A percentile compares a stretch with the other conserved stretches of the same genome.
These are phyloP conservation scores for Tyrannus savana DNA, from an alignment of 2,113 vertebrate genomes.

Conservation along the genomic window DNA sequence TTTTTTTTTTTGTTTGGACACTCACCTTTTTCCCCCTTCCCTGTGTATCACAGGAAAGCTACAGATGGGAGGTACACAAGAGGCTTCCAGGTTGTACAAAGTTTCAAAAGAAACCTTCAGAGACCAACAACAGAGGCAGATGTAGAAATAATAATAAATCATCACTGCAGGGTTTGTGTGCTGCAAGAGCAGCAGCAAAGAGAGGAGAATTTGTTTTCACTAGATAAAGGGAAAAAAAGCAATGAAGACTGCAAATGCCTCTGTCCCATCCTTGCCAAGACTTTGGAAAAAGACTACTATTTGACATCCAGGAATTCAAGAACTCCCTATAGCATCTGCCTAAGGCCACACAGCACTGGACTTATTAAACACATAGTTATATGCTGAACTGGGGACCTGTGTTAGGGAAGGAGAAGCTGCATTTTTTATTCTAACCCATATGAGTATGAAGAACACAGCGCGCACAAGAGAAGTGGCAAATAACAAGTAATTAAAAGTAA, in stretches of 20 bases:
- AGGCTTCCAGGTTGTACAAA: not conserved
- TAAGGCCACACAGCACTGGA: not conserved
- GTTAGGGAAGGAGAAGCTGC: not conserved
- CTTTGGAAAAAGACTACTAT: not conserved
- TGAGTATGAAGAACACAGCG: not conserved
- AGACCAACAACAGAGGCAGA: not conserved
- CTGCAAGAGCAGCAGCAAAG: not conserved
- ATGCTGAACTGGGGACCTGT: not conserved
- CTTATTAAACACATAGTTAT: not conserved
- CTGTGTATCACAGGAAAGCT: not conserved
- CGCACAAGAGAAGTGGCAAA: not conserved
- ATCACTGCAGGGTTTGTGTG: not conserved
- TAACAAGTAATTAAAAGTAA: not conserved
- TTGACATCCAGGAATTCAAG: not conserved
- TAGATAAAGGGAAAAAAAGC: not conserved
- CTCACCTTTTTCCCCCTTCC: not conserved
- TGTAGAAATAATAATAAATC: not conserved
- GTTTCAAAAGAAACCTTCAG: not conserved
- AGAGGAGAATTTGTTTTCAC: not conserved
- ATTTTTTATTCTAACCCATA: not conserved
- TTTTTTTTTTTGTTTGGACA: not conserved
- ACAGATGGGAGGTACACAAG: not conserved
- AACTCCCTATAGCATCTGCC: not conserved
- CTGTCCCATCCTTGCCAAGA: not conserved
- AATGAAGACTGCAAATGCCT: fast-evolving